Evolutionary conservation across 1,140 invertebrate species (phyloP), one percentile per base, ranked within the genome.

Genomic region (Drosophila lacteicornis): DNA sequence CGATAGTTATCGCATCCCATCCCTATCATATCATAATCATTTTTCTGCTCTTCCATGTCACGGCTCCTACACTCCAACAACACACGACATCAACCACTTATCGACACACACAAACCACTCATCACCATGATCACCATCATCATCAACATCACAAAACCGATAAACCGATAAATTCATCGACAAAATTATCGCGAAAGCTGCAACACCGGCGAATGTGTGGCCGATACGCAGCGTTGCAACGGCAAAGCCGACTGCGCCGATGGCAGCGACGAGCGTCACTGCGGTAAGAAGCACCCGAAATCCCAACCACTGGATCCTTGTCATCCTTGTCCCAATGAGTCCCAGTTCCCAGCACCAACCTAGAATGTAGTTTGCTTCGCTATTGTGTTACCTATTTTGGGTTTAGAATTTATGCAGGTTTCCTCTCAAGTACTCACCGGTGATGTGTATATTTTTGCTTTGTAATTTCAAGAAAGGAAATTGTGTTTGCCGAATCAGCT

Each of bases 211-310:
- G 92, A 93, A 60, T 94, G 93, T 79, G 91, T 94, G 47, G 79
- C 76, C n/a, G 90, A 92, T 47, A 91, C 92, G 11, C 79, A 83
- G 56, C 93, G 93, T 60, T 98, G 97, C 93, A 95, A 98, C 91
- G 94, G 94, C 53, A 85, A 92, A 50, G 85, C 90, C 27, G 96
- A 98, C 93, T 98, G 97, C 93, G 92, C 94, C 53, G 95, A 96
- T 93, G 94, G 93, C 36, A 96, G 95, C 92, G 97, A 98, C 93
- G 97, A 97, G 93, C 92, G 93, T 56, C 91, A 94, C 78, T 96
- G 95, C 83, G 80, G 94, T 94, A 94, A 94, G 83, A 79, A 59
- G 47, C 42, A 27, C 30, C 19, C 15, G 8, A 56, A 33, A 42
- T 56, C 30, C 19, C 15, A 22, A 40, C 30, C 30, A 45, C 27